phyloP scores from a whole-genome alignment of 2,797 vertebrate species.

The Tragelaphus oryx region DNA sequence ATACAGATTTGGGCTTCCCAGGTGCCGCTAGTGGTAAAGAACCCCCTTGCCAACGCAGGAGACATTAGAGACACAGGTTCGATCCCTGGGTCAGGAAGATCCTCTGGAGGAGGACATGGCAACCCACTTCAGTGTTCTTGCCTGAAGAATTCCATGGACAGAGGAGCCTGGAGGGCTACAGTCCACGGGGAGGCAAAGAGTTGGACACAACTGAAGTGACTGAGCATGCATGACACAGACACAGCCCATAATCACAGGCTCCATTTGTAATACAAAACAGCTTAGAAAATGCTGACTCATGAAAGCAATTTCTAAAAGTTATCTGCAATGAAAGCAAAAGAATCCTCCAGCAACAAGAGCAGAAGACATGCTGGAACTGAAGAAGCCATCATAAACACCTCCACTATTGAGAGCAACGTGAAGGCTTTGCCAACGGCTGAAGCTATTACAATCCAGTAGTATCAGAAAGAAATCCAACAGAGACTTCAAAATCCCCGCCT shows the following conservation, averaged over 20 bases:
- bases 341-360: neutral
- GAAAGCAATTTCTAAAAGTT: neutral
- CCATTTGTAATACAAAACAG: neutral
- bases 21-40: neutral
- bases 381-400: neutral
- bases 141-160: neutral
- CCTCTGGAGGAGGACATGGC: neutral
- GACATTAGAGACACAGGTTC: neutral
- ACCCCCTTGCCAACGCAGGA: neutral
- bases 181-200: neutral
- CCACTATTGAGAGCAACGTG: neutral
- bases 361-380: neutral
- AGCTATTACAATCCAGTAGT: neutral
- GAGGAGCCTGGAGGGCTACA: neutral
- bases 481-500: conserved; percentile 25
- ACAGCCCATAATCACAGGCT: neutral
- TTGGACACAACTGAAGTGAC: neutral
- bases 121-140: neutral
- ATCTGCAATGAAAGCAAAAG: neutral
- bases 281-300: conserved; percentile 2
- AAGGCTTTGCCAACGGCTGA: neutral
- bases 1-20: neutral
- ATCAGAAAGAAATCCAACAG: conserved; percentile 2
- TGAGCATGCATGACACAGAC: neutral
- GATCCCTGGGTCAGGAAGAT: neutral